Percentiles rank a stretch among this genome's conserved stretches.
phyloP scores from a whole-genome alignment of 2,888 invertebrate genomes.

The Aphodius granarius region DNA sequence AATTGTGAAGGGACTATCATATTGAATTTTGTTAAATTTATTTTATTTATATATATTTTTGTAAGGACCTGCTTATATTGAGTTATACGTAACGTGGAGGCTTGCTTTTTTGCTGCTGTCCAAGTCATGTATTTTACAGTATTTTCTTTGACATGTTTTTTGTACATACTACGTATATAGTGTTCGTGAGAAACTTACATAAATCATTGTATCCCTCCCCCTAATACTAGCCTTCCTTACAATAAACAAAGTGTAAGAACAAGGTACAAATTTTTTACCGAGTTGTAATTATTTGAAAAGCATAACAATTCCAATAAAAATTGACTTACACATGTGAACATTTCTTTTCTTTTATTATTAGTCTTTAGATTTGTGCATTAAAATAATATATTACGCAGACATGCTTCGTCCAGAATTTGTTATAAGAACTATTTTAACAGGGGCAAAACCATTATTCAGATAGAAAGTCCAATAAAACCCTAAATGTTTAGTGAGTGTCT shows the following conservation, averaged over 20 bases:
- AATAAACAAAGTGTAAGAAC: too few species aligned
- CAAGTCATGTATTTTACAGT: background rate
- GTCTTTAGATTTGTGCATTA: too few species aligned
- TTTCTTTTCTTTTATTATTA: too few species aligned
- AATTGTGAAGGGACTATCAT: background rate
- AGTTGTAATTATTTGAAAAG: background rate
- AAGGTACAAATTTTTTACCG: background rate
- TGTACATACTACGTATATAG: background rate
- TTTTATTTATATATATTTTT: constrained; percentile 7
- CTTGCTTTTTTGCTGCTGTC: background rate
- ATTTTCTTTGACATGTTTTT: background rate
- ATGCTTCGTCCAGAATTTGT: too few species aligned
- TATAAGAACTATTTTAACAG: too few species aligned
- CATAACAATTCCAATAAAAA: background rate
- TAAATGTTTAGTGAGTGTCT: too few species aligned
- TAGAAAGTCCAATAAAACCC: too few species aligned
- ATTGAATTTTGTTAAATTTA: background rate
- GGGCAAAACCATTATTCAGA: too few species aligned
- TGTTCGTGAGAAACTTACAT: background rate
- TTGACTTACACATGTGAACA: background rate
- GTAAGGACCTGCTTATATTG: background rate
- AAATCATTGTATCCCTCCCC: background rate
- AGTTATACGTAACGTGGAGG: background rate
- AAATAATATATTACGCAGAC: too few species aligned
- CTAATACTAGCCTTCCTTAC: background rate